These are phyloP conservation scores for Lissonota sp. DNA, from an alignment of 2,888 invertebrate genomes.

Conservation along the genomic window DNA sequence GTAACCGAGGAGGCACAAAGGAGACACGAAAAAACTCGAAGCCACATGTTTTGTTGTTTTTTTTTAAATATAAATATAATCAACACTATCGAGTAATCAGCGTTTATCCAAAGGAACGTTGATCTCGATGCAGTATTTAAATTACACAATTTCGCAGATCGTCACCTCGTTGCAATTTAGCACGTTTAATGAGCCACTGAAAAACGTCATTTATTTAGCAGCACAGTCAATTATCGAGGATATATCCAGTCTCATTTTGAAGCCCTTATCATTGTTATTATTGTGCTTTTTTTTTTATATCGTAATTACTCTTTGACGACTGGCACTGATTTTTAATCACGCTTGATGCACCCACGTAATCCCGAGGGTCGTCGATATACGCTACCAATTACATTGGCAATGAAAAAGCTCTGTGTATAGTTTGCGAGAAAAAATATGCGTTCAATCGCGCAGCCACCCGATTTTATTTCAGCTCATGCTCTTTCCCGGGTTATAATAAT, in stretches of 20 bases:
- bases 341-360: conserved; percentile 13
- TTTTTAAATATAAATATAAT: not conserved
- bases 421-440: conserved; percentile 22
- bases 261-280: not conserved
- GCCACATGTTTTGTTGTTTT: conserved; percentile 72
- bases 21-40: conserved; percentile 79
- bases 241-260: conserved; percentile 4
- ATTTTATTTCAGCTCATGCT: conserved; percentile 10
- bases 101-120: not conserved
- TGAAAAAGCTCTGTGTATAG: conserved; percentile 29
- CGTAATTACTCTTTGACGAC: not conserved
- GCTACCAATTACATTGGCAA: conserved; percentile 47
- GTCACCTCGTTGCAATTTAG: not conserved
- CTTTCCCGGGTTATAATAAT: not conserved
- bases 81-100: conserved; percentile 11
- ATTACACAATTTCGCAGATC: not conserved
- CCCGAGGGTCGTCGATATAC: conserved; percentile 17
- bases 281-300: not conserved
- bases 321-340: conserved; percentile 20
- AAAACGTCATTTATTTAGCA: conserved; percentile 10
- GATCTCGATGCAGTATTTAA: not conserved
- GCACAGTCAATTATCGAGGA: not conserved
- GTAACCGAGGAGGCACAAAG: conserved; percentile 77
- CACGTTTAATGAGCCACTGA: not conserved
- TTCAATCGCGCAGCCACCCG: not conserved